Evolutionary conservation across 35 echinoderm and acorn worm genomes (phyloP).

Genomic region (Heliocidaris tuberculata): DNA sequence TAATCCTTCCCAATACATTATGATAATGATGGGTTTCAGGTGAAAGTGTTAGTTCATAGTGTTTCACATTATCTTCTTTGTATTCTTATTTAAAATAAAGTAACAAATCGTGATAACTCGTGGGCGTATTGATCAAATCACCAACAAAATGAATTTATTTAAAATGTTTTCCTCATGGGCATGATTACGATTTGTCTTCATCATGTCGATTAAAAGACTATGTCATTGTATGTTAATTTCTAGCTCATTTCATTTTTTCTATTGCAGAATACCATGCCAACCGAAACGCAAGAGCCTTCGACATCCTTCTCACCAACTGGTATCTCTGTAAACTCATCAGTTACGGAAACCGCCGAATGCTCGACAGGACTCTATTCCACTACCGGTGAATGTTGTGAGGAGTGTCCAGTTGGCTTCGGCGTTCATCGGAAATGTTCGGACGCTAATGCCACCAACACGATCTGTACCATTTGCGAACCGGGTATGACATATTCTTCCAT

Average conservation of each 20-base stretch:
- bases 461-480: constrained; percentile 67
- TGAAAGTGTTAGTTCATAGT: too few relatives aligned
- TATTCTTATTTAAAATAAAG: too few relatives aligned
- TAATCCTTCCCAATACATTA: too few relatives aligned
- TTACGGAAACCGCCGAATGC: constrained; percentile 31
- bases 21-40: too few relatives aligned
- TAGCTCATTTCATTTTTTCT: not conserved
- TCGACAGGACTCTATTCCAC: constrained; percentile 47
- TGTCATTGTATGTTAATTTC: not conserved
- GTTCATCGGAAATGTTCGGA: constrained; percentile 56
- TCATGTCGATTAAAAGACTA: not conserved
- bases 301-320: not conserved
- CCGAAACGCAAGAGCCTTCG: not conserved
- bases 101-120: too few relatives aligned
- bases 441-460: constrained; percentile 60
- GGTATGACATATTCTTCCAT: constrained; percentile 63
- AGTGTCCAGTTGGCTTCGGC: constrained; percentile 74
- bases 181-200: not conserved
- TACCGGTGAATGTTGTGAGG: constrained; percentile 72
- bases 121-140: too few relatives aligned
- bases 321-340: not conserved
- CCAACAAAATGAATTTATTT: too few relatives aligned
- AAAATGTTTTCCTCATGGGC: too few relatives aligned
- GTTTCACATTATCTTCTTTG: too few relatives aligned
- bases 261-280: not conserved